Base-by-base conservation (phyloP, 2,113 vertebrate genomes). In the Nymphicus hollandicus region DNA sequence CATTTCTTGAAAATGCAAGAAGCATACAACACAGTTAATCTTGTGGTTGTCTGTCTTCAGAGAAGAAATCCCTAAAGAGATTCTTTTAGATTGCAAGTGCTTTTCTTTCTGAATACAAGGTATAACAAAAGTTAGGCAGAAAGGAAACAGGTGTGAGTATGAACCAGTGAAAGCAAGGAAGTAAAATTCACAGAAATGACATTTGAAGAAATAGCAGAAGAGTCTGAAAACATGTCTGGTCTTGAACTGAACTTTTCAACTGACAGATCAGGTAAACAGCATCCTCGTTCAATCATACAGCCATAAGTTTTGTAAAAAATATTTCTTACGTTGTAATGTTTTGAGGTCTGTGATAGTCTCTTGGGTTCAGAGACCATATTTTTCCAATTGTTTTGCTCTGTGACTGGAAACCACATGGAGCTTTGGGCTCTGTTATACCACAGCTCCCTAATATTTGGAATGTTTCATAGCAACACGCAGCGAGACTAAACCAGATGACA, bases 361-460 rank as follows among this genome's bases (percentile, higher is more conserved):
- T 37, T 47, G 68, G 24, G 53, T 68, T 55, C 56, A 61, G 47
- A 72, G 86, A 71, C 91, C 37, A 64, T 83, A 82, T 89, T 96
- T 97, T 96, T 96, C 94, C 94, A 81, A 47, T 44, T 95, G 89
- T 81, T 93, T 89, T 74, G 82, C 63, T 91, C 80, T 89, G 49
- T 89, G 81, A 89, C 86, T 74, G 79, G 93, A 93, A 85, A 78
- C n/a, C 65, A 86, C 52, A 28, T 24, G 86, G 49, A 88, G 66
- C 33, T 37, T 64, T 58, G 28, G 50, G 58, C 47, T 88, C 44
- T 90, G 85, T 82, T 80, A 63, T 47, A 91, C 37, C 2, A 3
- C 81, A 93, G 93, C 14, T 95, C 96, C 76, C 95, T 97, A 98
- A 98, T 98, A 98, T 98, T 98, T 98, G 87, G 64, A 92, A 37